Conservation (phyloP, 2,797 vertebrate species). For the Chelon auratus region DNA sequence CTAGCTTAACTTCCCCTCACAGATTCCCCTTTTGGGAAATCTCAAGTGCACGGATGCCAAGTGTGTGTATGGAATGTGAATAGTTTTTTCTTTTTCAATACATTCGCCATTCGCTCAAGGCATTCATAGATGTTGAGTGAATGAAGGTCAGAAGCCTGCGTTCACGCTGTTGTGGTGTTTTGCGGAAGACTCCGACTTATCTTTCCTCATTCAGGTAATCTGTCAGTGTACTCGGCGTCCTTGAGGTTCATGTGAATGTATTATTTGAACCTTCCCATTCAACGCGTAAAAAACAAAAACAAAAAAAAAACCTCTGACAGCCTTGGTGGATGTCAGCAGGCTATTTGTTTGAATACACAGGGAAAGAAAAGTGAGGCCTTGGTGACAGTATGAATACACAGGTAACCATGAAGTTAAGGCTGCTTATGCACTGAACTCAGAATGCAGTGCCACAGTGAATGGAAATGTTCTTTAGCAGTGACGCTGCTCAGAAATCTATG, state of each 20-base stretch:
- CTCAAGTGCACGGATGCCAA: background rate
- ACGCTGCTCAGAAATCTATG: too few species aligned
- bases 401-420: slow-evolving; percentile 6
- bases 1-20: slow-evolving; percentile 7
- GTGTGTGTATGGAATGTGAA: slow-evolving; percentile 9
- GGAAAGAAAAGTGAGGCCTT: slow-evolving; percentile 39
- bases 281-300: slow-evolving; percentile 3
- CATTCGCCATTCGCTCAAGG: background rate
- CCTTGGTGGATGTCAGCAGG: slow-evolving; percentile 47
- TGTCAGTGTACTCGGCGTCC: slow-evolving; percentile 19
- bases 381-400: slow-evolving; percentile 40
- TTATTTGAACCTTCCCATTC: slow-evolving; percentile 22
- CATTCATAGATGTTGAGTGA: slow-evolving; percentile 41
- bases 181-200: slow-evolving; percentile 33
- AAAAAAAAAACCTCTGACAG: background rate
- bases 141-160: slow-evolving; percentile 50
- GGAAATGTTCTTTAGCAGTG: slow-evolving; percentile 14
- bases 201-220: slow-evolving; percentile 47
- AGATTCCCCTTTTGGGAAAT: background rate
- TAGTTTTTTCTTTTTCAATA: slow-evolving; percentile 15
- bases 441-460: background rate
- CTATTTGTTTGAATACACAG: slow-evolving; percentile 34
- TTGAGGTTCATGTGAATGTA: slow-evolving; percentile 37
- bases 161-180: slow-evolving; percentile 16
- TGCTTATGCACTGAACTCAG: background rate